Evolutionary conservation across 2,797 vertebrate species (phyloP), one percentile per base, ranked within the genome.

Genomic region (Synanceia verrucosa): DNA sequence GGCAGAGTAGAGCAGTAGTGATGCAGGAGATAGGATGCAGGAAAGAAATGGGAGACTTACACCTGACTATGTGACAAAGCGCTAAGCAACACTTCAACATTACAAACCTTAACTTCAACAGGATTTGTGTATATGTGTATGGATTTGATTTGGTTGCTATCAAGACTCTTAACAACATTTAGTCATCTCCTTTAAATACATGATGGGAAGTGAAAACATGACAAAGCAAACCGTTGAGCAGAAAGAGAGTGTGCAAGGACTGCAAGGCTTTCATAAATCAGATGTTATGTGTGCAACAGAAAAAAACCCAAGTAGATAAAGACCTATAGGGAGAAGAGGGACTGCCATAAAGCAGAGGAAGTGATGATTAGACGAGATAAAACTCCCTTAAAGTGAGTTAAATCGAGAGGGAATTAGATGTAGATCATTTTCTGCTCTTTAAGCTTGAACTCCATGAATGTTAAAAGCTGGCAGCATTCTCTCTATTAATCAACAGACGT

Each of bases 401-500:
- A 47, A 50, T 78, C 9, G 44, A 57, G 55, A 50, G 21, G 16
- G 43, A 58, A 80, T 70, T 68, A 36, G 61, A 70, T 60, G 57
- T 26, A 73, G 56, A 78, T 74, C n/a, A 46, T 69, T 70, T 48
- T 44, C 23, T 57, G 34, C n/a, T 41, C 41, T 62, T 37, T 19
- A 6, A 33, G 55, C 44, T 69, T 66, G 34, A 82, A 76, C 68
- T 60, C 66, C 66, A 51, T 67, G 26, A 46, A 81, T 60, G 64
- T 73, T 52, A 66, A 70, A 73, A 51, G 46, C 67, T 41, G 60
- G 48, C 46, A 48, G 41, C n/a, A 12, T 48, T 39, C 33, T 43
- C 18, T 64, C 67, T 58, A 55, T 79, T 71, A 78, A 79, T 74
- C 60, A 78, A 34, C 52, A 47, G 58, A 12, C 67, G 71, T 73